These are phyloP conservation scores for Zaprionus camerounensis DNA, from an alignment of 1,140 invertebrate species.

Conservation along the genomic window DNA sequence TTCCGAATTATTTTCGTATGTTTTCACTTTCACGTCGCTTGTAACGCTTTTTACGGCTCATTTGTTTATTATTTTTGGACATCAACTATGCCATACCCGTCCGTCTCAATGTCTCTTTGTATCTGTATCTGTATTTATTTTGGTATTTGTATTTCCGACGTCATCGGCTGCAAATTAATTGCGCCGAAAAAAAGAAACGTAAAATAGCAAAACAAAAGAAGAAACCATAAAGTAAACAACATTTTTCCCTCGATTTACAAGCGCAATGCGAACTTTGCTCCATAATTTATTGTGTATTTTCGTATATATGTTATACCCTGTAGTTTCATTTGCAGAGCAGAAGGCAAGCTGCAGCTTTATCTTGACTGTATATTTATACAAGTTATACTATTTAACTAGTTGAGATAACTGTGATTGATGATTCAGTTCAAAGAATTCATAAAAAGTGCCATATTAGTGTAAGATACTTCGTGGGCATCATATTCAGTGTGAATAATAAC, in stretches of 20 bases:
- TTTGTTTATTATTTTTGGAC: slow-evolving; percentile 44
- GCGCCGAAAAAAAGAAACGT: slow-evolving; percentile 42
- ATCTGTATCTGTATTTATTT: slow-evolving; percentile 40
- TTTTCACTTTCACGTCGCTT: slow-evolving; percentile 47
- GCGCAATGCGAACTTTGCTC: slow-evolving; percentile 42
- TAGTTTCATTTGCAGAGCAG: not conserved
- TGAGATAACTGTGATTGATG: too few relatives aligned
- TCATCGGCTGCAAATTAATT: slow-evolving; percentile 72
- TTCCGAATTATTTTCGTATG: slow-evolving; percentile 1
- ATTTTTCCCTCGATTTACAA: slow-evolving; percentile 50
- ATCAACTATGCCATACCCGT: slow-evolving; percentile 20
- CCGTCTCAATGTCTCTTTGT: slow-evolving; percentile 27
- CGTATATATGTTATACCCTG: slow-evolving; percentile 30
- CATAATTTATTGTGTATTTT: slow-evolving; percentile 49
- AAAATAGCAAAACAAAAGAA: slow-evolving; percentile 38
- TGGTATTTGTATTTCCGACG: slow-evolving; percentile 69
- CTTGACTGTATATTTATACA: not conserved
- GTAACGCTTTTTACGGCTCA: slow-evolving; percentile 27
- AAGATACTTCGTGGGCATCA: not conserved
- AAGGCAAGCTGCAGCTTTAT: not conserved
- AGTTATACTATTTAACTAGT: too few relatives aligned
- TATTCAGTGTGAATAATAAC: not conserved
- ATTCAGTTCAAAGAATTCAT: too few relatives aligned
- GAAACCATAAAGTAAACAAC: slow-evolving; percentile 48
- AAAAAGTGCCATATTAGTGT: not conserved